Evolutionary conservation across 2,888 invertebrate genomes (phyloP).

Genomic region (Zhengitettix transpicula): DNA sequence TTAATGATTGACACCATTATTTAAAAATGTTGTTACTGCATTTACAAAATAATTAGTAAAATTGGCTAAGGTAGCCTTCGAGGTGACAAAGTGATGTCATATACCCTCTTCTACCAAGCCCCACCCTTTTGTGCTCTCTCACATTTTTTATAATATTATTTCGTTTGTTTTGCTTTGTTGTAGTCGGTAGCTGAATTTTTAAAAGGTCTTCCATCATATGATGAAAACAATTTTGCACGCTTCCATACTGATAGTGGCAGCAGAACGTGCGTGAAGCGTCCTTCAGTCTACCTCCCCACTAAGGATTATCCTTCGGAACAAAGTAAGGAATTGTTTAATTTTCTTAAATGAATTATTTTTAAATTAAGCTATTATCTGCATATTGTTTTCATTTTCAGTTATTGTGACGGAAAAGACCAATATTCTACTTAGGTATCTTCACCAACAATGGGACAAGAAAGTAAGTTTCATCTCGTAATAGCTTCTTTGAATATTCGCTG

Average conservation of each 20-base stretch:
- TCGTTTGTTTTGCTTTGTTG: constrained; percentile 19
- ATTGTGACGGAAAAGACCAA: constrained; percentile 93
- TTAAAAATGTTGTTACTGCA: no score
- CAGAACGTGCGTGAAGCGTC: constrained; percentile 12
- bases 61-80: no score
- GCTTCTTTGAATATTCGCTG: not conserved
- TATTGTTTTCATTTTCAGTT: constrained; percentile 40
- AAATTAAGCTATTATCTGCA: not conserved
- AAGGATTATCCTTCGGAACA: constrained; percentile 87
- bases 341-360: not conserved
- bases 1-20: no score
- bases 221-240: constrained; percentile 79
- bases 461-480: constrained; percentile 23
- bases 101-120: no score
- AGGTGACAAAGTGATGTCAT: no score
- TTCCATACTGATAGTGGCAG: constrained; percentile 69
- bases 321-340: constrained; percentile 37
- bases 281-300: constrained; percentile 46
- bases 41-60: no score
- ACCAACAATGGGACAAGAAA: constrained; percentile 93
- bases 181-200: constrained; percentile 80
- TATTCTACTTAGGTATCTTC: constrained; percentile 80
- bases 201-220: constrained; percentile 78
- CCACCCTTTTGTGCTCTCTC: no score
- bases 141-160: no score